Conservation (phyloP, 2,113 vertebrate genomes). For the Sebastes fasciatus region DNA sequence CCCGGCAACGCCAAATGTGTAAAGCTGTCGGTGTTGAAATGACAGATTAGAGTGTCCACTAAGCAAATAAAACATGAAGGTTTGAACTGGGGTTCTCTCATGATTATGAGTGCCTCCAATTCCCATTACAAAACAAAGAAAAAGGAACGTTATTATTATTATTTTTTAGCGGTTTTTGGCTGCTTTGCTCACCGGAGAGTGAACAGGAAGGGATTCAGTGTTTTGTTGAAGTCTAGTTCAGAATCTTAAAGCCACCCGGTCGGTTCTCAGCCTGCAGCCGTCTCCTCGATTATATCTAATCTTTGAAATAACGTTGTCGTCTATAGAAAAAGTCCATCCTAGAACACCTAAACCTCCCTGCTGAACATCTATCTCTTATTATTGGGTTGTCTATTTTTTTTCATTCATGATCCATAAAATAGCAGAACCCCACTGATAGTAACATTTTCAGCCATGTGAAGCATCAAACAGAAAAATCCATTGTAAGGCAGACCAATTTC, state of each 20-base stretch:
- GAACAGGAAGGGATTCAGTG: background rate
- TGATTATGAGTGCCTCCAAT: conserved; percentile 24
- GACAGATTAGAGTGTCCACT: conserved; percentile 54
- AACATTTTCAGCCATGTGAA: conserved; percentile 31
- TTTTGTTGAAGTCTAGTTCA: background rate
- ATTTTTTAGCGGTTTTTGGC: conserved; percentile 7
- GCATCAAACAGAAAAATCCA: conserved; percentile 35
- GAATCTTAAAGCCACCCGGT: background rate
- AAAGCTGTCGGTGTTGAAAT: conserved; percentile 48
- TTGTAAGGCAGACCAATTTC: conserved; percentile 31
- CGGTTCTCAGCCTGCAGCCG: background rate
- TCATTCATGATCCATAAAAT: conserved; percentile 12
- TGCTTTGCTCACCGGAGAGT: background rate
- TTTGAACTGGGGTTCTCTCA: background rate
- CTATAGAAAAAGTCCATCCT: background rate
- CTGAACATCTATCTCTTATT: background rate
- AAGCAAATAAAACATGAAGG: conserved; percentile 46
- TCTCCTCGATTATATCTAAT: conserved; percentile 19
- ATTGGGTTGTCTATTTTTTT: background rate
- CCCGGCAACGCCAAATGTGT: conserved; percentile 43
- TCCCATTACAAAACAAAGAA: conserved; percentile 39
- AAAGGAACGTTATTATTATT: conserved; percentile 24
- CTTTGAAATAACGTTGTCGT: conserved; percentile 33
- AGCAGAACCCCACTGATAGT: background rate
- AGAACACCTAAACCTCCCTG: background rate